A percentile compares a stretch with the other conserved stretches of the same genome.
Conservation (phyloP, 2,888 invertebrate species). For the Brachyptera risi region DNA sequence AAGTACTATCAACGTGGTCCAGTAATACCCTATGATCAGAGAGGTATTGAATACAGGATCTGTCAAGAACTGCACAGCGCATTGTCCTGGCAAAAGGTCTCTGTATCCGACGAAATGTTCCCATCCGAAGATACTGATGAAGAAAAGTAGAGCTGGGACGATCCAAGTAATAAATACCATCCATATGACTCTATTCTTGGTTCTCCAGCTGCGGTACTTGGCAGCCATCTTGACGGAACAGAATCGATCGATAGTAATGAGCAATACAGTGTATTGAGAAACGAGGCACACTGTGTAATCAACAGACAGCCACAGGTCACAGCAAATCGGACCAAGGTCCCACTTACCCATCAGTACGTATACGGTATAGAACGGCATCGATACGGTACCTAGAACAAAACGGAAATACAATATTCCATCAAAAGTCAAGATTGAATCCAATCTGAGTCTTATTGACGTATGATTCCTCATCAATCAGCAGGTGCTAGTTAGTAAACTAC, state of each 20-base stretch:
- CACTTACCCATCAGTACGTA: conserved; percentile 95
- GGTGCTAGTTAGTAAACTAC: no score
- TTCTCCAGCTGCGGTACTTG: conserved; percentile 94
- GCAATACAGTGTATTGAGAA: conserved; percentile 97
- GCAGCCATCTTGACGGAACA: conserved; percentile 99
- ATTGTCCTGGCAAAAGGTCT: conserved; percentile 81
- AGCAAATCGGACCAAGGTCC: conserved; percentile 93
- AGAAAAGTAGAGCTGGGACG: conserved; percentile 92
- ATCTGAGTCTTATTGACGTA: no score
- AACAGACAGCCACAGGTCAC: conserved; percentile 97
- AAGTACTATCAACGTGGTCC: conserved; percentile 93
- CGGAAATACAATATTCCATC: no score
- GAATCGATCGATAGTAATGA: conserved; percentile 97
- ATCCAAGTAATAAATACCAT: conserved; percentile 98
- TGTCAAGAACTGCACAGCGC: conserved; percentile 95
- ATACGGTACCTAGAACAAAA: conserved; percentile 74
- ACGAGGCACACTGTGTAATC: conserved; percentile 99
- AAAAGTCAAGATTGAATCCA: no score
- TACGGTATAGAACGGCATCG: conserved; percentile 98
- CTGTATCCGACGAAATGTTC: conserved; percentile 94
- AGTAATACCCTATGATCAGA: conserved; percentile 91
- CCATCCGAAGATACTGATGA: conserved; percentile 98
- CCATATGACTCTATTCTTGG: conserved; percentile 87
- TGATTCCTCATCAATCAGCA: no score
- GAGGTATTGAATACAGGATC: conserved; percentile 97